phyloP scores from a whole-genome alignment of 2,888 invertebrate species.

The Plebejus melissa region DNA sequence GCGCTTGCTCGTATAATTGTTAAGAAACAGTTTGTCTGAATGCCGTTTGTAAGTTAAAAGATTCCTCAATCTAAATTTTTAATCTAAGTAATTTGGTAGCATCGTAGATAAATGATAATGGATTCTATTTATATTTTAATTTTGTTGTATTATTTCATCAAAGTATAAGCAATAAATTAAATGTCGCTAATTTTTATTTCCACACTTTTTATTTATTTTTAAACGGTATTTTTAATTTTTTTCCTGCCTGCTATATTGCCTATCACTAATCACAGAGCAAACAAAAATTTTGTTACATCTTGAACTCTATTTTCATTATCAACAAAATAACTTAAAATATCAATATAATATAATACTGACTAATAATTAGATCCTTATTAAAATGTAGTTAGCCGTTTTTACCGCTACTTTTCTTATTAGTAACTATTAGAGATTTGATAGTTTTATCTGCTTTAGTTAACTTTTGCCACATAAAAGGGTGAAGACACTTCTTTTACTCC shows the following conservation, averaged over 20 bases:
- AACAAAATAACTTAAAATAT: background rate
- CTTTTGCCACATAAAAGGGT: background rate
- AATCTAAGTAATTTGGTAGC: conserved; percentile 6
- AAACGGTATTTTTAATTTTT: background rate
- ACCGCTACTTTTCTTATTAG: background rate
- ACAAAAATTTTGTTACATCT: background rate
- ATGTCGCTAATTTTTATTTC: background rate
- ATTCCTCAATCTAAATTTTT: background rate
- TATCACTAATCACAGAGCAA: background rate
- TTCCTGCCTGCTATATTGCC: background rate
- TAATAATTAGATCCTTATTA: background rate
- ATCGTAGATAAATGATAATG: background rate
- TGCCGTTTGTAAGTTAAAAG: background rate
- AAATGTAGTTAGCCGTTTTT: background rate
- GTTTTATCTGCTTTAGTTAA: background rate
- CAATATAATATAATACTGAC: no score
- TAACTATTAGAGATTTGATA: background rate
- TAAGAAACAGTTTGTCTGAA: background rate
- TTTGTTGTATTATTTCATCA: background rate
- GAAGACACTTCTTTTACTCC: background rate
- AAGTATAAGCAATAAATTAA: background rate
- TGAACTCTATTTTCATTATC: no score
- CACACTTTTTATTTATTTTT: background rate
- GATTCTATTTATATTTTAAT: background rate
- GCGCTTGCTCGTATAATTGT: background rate